These are phyloP conservation scores for Coecobrya sp. DNA, from an alignment of 2,888 invertebrate species.

Conservation along the genomic window DNA sequence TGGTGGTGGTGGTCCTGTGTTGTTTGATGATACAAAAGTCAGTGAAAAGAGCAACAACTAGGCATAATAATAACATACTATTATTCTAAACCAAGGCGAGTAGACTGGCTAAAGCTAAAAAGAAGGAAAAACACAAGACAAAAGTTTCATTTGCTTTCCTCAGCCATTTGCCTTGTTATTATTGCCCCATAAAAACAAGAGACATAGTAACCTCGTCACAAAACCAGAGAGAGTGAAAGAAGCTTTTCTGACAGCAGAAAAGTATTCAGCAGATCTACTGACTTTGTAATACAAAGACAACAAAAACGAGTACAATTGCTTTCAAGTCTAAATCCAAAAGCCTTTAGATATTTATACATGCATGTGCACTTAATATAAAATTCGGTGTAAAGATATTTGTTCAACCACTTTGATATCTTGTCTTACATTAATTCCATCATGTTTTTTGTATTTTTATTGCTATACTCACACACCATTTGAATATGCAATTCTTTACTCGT, in stretches of 20 bases:
- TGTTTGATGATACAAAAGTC: not conserved
- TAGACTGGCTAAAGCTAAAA: not conserved
- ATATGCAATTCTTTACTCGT: no score
- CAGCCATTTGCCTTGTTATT: constrained; percentile 67
- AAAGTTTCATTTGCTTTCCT: constrained; percentile 67
- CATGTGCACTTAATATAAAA: no score
- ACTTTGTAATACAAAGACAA: no score
- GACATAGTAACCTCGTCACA: constrained; percentile 5
- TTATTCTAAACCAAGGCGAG: not conserved
- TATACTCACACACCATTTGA: not conserved
- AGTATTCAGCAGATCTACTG: no score
- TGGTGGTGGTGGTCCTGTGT: no score
- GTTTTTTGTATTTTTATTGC: not conserved
- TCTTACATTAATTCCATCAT: constrained; percentile 15
- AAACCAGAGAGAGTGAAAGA: no score
- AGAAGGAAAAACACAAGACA: not conserved
- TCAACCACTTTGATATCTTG: not conserved
- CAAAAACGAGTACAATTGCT: no score
- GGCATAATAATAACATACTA: not conserved
- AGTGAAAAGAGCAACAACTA: not conserved
- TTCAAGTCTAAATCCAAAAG: no score
- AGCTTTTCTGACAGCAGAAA: no score
- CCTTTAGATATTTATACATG: no score
- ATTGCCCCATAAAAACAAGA: constrained; percentile 65
- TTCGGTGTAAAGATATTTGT: not conserved